Evolutionary conservation across 2,888 invertebrate species (phyloP).

Genomic region (Archaeoteleia sp.): DNA sequence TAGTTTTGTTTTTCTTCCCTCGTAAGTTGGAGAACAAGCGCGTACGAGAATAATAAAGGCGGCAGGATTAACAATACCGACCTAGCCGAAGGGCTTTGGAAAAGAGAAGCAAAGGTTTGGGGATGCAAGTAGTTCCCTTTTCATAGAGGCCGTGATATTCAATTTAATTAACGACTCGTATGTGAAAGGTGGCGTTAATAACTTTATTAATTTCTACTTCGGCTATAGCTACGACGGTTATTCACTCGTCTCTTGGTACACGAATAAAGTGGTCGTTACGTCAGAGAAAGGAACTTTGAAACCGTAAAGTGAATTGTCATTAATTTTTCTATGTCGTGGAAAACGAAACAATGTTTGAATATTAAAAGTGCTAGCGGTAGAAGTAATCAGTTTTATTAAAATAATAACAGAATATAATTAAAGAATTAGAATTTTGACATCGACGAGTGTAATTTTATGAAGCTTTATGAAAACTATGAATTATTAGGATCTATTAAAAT

Average conservation of each 20-base stretch:
- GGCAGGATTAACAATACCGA: constrained; percentile 45
- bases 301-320: constrained; percentile 27
- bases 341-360: too few relatives aligned
- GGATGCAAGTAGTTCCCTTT: constrained; percentile 36
- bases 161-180: constrained; percentile 61
- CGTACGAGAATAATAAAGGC: constrained; percentile 33
- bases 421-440: too few relatives aligned
- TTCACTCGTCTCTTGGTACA: constrained; percentile 20
- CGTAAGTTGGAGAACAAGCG: constrained; percentile 28
- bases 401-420: too few relatives aligned
- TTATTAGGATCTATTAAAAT: too few relatives aligned
- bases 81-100: constrained; percentile 23
- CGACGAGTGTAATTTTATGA: too few relatives aligned
- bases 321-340: constrained; percentile 15
- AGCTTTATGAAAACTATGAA: too few relatives aligned
- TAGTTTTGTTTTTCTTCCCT: constrained; percentile 32
- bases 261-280: constrained; percentile 19
- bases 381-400: too few relatives aligned
- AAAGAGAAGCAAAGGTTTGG: constrained; percentile 15
- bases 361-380: too few relatives aligned
- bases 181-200: constrained; percentile 58
- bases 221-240: constrained; percentile 16
- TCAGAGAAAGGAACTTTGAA: constrained; percentile 16
- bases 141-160: constrained; percentile 28
- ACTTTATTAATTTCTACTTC: constrained; percentile 60